Evolutionary conservation across 2,888 invertebrate genomes (phyloP), one percentile per base, ranked within the genome.

Genomic region (Halocaridina rubra): DNA sequence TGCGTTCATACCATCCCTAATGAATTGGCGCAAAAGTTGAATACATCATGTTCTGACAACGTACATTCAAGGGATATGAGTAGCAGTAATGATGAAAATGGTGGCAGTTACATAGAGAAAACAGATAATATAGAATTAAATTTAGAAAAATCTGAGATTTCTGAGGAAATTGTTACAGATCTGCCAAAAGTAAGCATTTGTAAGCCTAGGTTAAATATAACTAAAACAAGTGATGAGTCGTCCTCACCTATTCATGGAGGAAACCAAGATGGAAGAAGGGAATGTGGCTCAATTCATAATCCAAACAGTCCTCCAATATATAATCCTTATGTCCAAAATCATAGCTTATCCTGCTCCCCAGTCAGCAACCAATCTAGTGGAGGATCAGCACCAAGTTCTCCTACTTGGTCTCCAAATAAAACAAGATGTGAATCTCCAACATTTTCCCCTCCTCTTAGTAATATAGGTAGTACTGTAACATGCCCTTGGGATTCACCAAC

Each of bases 321-420:
- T n/a, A n/a, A n/a, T n/a, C 53, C 53, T n/a, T 53, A 19, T 10
- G n/a, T 7, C 16, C 53, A 53, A 10, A 82, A 77, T 72, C 72
- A 77, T 16, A 82, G 82, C 30, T 10, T 82, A 22, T 82, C 82
- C 1, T 82, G 82, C 39, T 82, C 82, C 3, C 78, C 82, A 1
- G 32, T 29, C n/a, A 78, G 82, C 33, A 30, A 71, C 46, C 78
- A 72, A 8, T 78, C 82, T 16, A 30, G 61, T 13, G 46, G 61
- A 22, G 76, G 53, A 19, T 76, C 76, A 5, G 59, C 32, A n/a
- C 72, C 71, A 5, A 67, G 57, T 7, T 82, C 82, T 3, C 72
- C 82, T 8, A 72, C 82, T 0, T 82, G 82, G 82, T 82, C 82
- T 3, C 82, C 82, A 16, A 39, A 71, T 8, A 59, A 30, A 16